Conservation (phyloP, 2,888 invertebrate genomes). For the Bombylius discolor region DNA sequence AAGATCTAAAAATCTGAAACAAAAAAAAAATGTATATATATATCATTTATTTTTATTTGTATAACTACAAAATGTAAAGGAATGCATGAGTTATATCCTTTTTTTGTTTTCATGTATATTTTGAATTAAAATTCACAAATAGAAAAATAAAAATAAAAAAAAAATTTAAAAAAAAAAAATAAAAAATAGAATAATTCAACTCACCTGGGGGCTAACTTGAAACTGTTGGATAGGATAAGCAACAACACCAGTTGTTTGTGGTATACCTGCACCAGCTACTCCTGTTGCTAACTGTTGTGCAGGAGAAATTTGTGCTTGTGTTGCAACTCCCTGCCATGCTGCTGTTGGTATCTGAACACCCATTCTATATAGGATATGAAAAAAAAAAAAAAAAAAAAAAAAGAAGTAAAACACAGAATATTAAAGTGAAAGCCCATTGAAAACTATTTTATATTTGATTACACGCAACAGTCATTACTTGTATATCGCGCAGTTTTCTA, state of each 20-base stretch:
- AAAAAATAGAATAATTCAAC: conserved; percentile 12
- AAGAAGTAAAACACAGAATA: conserved; percentile 1
- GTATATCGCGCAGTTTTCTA: no score
- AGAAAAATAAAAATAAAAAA: background rate
- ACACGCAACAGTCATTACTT: background rate
- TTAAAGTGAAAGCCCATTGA: background rate
- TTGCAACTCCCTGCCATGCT: conserved; percentile 59
- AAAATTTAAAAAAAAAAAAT: conserved; percentile 2
- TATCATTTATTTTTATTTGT: no score
- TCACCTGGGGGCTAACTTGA: conserved; percentile 54
- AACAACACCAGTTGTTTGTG: conserved; percentile 66
- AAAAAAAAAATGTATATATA: no score
- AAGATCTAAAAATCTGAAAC: no score
- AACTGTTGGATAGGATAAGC: conserved; percentile 88
- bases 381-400: conserved; percentile 1
- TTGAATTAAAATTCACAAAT: background rate
- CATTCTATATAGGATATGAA: conserved; percentile 44
- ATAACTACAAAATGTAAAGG: no score
- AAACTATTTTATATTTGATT: background rate
- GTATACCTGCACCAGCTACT: conserved; percentile 54
- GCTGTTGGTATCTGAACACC: conserved; percentile 65
- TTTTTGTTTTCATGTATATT: background rate
- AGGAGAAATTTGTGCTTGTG: conserved; percentile 56
- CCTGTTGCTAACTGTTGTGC: conserved; percentile 54
- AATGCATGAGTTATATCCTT: no score